Conservation (phyloP, 2,797 vertebrate species). For the Hydrolagus colliei region DNA sequence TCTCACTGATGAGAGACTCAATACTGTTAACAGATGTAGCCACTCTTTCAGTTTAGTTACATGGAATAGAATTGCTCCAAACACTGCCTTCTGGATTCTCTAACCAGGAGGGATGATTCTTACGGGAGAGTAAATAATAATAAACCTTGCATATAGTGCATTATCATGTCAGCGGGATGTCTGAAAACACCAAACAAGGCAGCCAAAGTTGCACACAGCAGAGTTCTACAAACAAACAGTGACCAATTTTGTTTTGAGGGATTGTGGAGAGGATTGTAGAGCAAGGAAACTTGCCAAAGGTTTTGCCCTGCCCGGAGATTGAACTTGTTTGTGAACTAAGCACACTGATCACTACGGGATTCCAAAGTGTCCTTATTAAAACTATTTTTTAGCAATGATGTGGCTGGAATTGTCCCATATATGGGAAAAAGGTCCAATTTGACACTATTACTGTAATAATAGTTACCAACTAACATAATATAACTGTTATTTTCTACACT, state of each 20-base stretch:
- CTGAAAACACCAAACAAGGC: no score
- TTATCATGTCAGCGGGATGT: no score
- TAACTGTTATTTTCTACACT: background rate
- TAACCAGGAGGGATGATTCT: background rate
- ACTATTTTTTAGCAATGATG: background rate
- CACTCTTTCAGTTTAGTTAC: background rate
- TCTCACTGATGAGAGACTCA: background rate
- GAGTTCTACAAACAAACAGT: no score
- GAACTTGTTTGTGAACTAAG: no score
- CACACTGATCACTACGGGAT: no score
- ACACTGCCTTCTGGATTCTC: background rate
- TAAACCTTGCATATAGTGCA: no score
- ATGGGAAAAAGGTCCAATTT: background rate
- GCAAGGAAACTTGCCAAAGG: no score
- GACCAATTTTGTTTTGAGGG: no score
- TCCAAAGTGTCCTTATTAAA: background rate
- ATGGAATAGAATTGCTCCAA: background rate
- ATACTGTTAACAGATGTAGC: background rate
- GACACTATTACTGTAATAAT: no score
- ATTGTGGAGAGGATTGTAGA: no score
- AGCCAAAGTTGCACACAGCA: no score
- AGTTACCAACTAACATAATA: background rate
- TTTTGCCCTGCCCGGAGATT: no score
- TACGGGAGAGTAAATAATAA: background rate
- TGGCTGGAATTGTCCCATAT: background rate